phyloP scores from a whole-genome alignment of 2,797 vertebrate species.

The Halcyon leucocephala region DNA sequence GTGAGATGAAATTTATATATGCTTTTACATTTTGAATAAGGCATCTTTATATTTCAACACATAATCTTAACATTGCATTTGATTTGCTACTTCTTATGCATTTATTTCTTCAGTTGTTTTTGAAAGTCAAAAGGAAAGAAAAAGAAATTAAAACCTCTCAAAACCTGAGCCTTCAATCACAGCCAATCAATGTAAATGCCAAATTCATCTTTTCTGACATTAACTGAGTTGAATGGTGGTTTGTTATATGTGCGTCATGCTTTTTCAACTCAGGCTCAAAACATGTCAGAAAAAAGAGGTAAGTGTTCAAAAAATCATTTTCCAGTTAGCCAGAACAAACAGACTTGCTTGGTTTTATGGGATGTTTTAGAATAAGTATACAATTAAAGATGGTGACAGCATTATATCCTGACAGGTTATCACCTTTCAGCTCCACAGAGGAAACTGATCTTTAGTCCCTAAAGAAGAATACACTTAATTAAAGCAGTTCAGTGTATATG shows the following conservation, averaged over 20 bases:
- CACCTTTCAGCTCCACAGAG: background rate
- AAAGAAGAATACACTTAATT: background rate
- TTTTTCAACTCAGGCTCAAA: background rate
- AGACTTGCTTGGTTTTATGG: background rate
- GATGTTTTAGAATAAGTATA: background rate
- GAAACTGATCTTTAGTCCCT: background rate
- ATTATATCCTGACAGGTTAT: background rate
- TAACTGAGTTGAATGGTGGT: fast-evolving
- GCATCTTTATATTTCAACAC: background rate
- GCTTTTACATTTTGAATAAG: background rate
- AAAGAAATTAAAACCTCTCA: background rate
- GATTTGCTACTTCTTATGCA: background rate
- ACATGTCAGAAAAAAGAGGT: background rate
- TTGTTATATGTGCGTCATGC: background rate
- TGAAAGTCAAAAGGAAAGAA: background rate
- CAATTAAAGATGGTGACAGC: background rate
- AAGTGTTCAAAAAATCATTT: background rate
- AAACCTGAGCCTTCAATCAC: background rate
- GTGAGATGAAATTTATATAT: background rate
- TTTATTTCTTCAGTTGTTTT: background rate
- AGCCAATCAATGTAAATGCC: background rate
- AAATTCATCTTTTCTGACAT: background rate
- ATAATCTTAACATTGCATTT: background rate
- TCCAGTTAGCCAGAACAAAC: background rate
- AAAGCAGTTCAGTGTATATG: background rate